phyloP scores from a whole-genome alignment of 2,113 vertebrate genomes.

The Salvelinus alpinus region DNA sequence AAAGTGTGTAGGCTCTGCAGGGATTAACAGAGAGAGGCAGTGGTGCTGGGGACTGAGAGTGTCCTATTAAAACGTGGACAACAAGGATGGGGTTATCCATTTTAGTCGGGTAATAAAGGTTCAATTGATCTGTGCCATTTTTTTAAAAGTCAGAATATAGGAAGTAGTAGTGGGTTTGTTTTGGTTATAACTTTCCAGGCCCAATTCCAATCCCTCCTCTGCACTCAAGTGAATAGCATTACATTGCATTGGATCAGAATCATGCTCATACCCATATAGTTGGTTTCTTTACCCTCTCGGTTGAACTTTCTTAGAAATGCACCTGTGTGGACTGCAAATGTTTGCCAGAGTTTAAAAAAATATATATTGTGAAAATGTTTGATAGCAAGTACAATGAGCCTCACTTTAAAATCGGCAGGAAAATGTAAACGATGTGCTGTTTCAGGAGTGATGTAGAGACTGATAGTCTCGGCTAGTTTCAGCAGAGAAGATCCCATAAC shows the following conservation, averaged over 20 bases:
- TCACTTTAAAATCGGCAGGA: neutral
- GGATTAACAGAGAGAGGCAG: constrained; percentile 56
- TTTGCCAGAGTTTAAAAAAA: constrained; percentile 2
- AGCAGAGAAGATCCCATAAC: constrained; percentile 9
- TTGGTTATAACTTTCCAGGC: constrained; percentile 37
- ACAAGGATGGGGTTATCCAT: constrained; percentile 63
- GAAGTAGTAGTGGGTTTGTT: constrained; percentile 29
- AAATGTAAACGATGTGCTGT: neutral
- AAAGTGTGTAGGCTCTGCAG: constrained; percentile 52
- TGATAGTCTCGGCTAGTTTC: neutral
- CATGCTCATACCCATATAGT: constrained; percentile 12
- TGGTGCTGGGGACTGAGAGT: constrained; percentile 45
- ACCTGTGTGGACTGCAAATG: neutral
- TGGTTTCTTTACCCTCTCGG: neutral
- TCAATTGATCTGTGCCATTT: too few relatives aligned
- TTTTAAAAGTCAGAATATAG: constrained; percentile 42
- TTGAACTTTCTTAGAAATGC: neutral
- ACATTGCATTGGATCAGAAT: constrained; percentile 15
- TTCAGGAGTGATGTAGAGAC: neutral
- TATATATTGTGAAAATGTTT: neutral
- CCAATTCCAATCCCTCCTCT: neutral
- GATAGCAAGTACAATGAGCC: neutral
- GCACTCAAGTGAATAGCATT: constrained; percentile 4
- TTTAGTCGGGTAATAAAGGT: constrained; percentile 54
- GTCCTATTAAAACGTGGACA: constrained; percentile 62